These are phyloP conservation scores for Elegia similella DNA, from an alignment of 2,888 invertebrate genomes.

Conservation along the genomic window DNA sequence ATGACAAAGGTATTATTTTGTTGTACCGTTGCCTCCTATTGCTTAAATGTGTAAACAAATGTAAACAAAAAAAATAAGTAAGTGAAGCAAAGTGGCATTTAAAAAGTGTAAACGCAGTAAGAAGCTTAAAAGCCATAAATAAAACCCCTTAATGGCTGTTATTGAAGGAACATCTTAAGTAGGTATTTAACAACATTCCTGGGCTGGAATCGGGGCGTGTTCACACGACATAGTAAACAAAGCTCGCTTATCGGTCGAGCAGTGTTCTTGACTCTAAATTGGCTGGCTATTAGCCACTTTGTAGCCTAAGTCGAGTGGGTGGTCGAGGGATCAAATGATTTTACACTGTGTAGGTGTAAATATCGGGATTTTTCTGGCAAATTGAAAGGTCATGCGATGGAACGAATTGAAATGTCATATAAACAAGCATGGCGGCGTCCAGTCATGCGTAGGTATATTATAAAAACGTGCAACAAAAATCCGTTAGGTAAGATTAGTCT, in stretches of 20 bases:
- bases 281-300: slow-evolving; percentile 6
- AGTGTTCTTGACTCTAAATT: slow-evolving; percentile 17
- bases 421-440: not conserved
- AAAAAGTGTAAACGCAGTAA: not conserved
- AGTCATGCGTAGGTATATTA: not conserved
- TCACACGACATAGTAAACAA: slow-evolving; percentile 38
- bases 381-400: not conserved
- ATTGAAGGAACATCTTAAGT: slow-evolving; percentile 16
- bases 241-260: slow-evolving; percentile 38
- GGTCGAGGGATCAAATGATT: not conserved
- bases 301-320: not conserved
- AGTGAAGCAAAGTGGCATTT: not conserved
- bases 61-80: too few relatives aligned
- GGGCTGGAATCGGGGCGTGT: slow-evolving; percentile 35
- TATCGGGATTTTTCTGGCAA: not conserved
- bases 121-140: not conserved
- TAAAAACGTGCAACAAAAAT: not conserved
- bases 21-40: too few relatives aligned
- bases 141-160: not conserved
- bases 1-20: too few relatives aligned
- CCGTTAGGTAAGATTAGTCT: not conserved
- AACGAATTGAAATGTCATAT: not conserved
- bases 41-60: too few relatives aligned
- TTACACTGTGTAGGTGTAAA: not conserved
- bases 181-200: slow-evolving; percentile 36